Base-by-base conservation (phyloP, 2,113 vertebrate genomes). In the Vulpes lagopus region DNA sequence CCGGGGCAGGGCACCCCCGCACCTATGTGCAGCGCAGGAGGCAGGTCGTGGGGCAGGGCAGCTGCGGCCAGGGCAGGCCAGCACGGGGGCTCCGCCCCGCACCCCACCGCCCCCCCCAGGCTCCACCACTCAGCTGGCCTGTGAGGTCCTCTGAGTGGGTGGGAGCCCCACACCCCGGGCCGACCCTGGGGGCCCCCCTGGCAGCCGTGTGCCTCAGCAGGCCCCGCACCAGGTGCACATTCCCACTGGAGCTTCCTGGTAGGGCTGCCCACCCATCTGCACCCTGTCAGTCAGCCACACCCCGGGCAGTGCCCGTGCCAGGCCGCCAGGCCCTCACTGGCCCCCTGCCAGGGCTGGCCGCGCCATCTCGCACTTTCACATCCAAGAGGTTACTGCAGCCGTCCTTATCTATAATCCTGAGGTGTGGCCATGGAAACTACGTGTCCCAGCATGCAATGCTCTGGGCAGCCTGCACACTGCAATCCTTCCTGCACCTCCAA, bases 371-470 rank as follows among this genome's bases (percentile, higher is more conserved):
- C 76, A 92, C 89, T 98, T 94, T 91, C 95, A 74, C 71, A 94
- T 94, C 94, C 97, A 88, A 96, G 94, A 97, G 96, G 71, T 91
- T 85, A 94, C 30, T 92, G 79, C 86, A 93, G 93, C 86, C 81
- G 17, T 73, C 64, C 95, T 96, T 97, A 96, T 96, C 97, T 96
- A 43, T 19, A 80, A 94, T 96, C 96, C 94, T 19, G 71, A 80
- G 95, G 91, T 95, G 86, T 91, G 97, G 89, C 95, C n/a, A 3
- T 80, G 62, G 95, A 97, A 97, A 98, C 98, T 97, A 82, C 97
- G 86, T 97, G 95, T 95, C 98, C 98, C 98, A 97, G 97, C 27
- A 57, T 97, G 98, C 98, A 96, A 23, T 94, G 98, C 98, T 98
- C 83, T 65, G 84, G 95, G 95, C 97, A 94, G 84, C 94, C 94